phyloP scores from a whole-genome alignment of 2,888 invertebrate genomes.

The Unio delphinus region DNA sequence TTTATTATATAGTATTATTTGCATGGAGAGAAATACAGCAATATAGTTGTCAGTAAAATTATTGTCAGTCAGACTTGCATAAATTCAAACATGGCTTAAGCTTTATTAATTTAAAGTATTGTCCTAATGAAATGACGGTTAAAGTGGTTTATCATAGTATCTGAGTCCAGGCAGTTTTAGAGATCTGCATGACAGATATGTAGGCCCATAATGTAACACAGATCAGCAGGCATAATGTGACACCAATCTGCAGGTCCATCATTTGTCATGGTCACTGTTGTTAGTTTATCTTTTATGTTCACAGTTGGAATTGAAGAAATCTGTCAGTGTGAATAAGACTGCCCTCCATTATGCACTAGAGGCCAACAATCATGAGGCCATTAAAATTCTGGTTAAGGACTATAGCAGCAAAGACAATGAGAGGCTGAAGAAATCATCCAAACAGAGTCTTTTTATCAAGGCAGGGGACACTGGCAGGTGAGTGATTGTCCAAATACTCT shows the following conservation, averaged over 20 bases:
- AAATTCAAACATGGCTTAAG: too few species aligned
- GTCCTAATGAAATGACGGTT: too few species aligned
- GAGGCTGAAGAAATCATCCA: constrained; percentile 33
- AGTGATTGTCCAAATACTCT: constrained; percentile 15
- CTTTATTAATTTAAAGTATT: too few species aligned
- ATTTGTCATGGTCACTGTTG: background rate
- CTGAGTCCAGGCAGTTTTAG: too few species aligned
- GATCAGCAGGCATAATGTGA: background rate
- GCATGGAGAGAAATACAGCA: too few species aligned
- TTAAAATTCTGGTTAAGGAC: constrained; percentile 60
- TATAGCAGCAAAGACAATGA: constrained; percentile 43
- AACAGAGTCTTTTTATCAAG: constrained; percentile 50
- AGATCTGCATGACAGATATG: too few species aligned
- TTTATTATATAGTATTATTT: too few species aligned
- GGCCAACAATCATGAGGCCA: constrained; percentile 62
- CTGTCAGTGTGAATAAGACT: constrained; percentile 58
- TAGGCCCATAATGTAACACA: too few species aligned
- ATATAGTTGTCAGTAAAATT: too few species aligned
- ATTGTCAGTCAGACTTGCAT: too few species aligned
- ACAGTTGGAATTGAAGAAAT: constrained; percentile 58
- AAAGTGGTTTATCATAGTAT: too few species aligned
- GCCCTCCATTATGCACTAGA: constrained; percentile 67
- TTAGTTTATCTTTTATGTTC: constrained; percentile 7
- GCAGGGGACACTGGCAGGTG: constrained; percentile 65
- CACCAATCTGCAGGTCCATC: background rate